Evolutionary conservation across 2,888 invertebrate species (phyloP).

Genomic region (Leptopilina syphax): DNA sequence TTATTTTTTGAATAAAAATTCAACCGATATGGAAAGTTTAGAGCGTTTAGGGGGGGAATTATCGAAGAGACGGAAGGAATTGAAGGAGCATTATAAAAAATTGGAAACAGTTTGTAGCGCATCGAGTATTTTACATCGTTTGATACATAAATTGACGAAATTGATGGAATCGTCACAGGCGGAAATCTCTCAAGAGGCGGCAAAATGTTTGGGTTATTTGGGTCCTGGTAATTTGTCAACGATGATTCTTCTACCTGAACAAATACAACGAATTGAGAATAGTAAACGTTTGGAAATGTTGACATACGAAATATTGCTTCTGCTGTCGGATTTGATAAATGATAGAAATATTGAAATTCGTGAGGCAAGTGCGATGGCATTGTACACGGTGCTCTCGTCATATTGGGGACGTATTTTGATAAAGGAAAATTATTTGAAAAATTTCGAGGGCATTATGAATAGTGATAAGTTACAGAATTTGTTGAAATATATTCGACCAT

Average conservation of each 20-base stretch:
- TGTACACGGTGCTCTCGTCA: constrained; percentile 78
- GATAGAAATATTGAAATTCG: constrained; percentile 80
- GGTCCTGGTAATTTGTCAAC: constrained; percentile 86
- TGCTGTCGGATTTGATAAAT: constrained; percentile 79
- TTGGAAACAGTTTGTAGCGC: constrained; percentile 79
- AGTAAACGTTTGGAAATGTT: constrained; percentile 78
- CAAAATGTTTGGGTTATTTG: constrained; percentile 87
- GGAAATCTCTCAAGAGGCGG: constrained; percentile 80
- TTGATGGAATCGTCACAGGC: constrained; percentile 78
- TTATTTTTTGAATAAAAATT: constrained; percentile 76
- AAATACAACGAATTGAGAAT: constrained; percentile 67
- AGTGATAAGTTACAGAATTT: constrained; percentile 48
- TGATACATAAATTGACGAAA: constrained; percentile 80
- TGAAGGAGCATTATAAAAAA: constrained; percentile 78
- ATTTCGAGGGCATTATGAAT: constrained; percentile 37
- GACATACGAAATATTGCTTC: constrained; percentile 76
- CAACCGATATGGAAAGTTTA: constrained; percentile 78
- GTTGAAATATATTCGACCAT: constrained; percentile 65
- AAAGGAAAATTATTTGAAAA: constrained; percentile 28
- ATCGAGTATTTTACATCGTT: constrained; percentile 81
- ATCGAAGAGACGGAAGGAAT: constrained; percentile 78
- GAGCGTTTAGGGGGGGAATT: constrained; percentile 79
- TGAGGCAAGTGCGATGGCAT: constrained; percentile 78
- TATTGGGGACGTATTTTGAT: constrained; percentile 57
- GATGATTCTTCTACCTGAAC: constrained; percentile 81